Base-by-base conservation (phyloP, 2,888 invertebrate genomes). In the Polylopha cassiicola region DNA sequence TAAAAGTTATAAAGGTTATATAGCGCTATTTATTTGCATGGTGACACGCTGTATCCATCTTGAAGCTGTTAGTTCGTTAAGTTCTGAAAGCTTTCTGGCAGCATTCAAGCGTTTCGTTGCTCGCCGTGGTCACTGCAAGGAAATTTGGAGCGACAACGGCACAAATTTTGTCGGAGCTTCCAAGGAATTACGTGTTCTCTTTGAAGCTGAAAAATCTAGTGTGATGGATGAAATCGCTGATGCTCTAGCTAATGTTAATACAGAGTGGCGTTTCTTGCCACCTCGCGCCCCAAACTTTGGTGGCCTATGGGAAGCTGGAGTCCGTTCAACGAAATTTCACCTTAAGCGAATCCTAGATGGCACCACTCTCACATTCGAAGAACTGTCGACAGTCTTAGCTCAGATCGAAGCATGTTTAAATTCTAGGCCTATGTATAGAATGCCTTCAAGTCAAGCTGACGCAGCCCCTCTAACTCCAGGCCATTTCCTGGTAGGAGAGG, bases 331-430 rank as follows among this genome's bases (percentile, higher is more conserved):
- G 1, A 41, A 36, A 21, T 13, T 8, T 4, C 41, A 41, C 11
- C 15, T 41, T 1, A 23, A 10, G 4, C 6, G 18, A 14, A 16
- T 30, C 7, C 24, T 36, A n/a, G 41, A 30, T n/a, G 14, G 18
- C 1, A 6, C 23, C 2, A 33, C 29, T 6, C 16, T 41, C 2
- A 41, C 41, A 0, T 41, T 36, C 20, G 41, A 41, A 8, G 41
- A 41, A 15, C 3, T 41, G 3, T 20, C 9, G n/a, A 30, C 37
- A 2, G 7, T 37, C 2, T 15, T 42, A 1, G 3, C 13, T 2
- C 30, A 42, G 9, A 37, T 42, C 2, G 37, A 42, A 16, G 42
- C 42, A 2, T 36, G 42, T 13, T 27, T 42, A 2, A 42, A 42
- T 21, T 42, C 42, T 9, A 20, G 42, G 3, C 42, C 42, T 1